These are phyloP conservation scores for Stichodactyla mertensii DNA, from an alignment of 64 coral and sea anemone species.

Conservation along the genomic window DNA sequence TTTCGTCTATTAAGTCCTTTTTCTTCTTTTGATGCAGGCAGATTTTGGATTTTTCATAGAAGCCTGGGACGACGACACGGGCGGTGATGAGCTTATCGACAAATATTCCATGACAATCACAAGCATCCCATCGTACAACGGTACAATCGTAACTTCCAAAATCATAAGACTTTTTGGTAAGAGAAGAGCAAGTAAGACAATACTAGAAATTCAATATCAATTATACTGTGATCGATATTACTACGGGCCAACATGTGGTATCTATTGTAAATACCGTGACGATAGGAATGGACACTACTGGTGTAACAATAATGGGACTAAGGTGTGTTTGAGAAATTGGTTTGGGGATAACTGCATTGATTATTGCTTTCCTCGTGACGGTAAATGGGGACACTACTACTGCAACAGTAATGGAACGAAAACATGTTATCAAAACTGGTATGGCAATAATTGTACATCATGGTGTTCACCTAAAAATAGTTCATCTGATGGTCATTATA, in stretches of 20 bases:
- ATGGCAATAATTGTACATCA: conserved; percentile 36
- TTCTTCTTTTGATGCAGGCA: background rate
- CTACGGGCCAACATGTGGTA: conserved; percentile 23
- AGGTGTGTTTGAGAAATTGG: conserved; percentile 47
- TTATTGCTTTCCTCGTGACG: conserved; percentile 36
- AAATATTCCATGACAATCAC: background rate
- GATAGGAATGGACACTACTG: conserved; percentile 35
- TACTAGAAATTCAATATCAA: background rate
- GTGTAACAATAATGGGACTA: conserved; percentile 52
- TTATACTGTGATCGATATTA: conserved; percentile 22
- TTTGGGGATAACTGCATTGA: conserved; percentile 45
- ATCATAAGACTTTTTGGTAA: background rate
- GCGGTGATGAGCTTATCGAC: background rate
- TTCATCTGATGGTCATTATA: conserved; percentile 36
- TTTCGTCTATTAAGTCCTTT: background rate
- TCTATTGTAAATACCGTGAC: conserved; percentile 22
- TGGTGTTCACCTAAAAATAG: conserved; percentile 37
- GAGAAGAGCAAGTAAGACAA: background rate
- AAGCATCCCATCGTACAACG: background rate
- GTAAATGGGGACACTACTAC: conserved; percentile 29
- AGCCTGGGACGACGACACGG: background rate
- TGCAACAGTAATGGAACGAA: conserved; percentile 17
- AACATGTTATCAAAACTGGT: conserved; percentile 46
- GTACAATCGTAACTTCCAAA: background rate
- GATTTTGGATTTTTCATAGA: conserved; percentile 13